Evolutionary conservation across 2,797 vertebrate species (phyloP), one percentile per base, ranked within the genome.

Genomic region (Acrocephalus scirpaceus): DNA sequence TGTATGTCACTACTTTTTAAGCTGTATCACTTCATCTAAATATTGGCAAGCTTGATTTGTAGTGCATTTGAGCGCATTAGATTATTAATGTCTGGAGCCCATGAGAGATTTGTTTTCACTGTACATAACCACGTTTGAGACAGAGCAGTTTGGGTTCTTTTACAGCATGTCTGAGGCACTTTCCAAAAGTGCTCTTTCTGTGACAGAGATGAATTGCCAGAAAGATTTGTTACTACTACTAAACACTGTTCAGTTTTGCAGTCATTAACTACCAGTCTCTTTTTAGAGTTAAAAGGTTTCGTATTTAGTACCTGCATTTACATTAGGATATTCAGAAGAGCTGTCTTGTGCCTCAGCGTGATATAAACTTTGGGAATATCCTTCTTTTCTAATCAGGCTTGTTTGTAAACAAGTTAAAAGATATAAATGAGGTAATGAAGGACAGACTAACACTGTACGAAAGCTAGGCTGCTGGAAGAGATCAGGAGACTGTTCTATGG

Each of bases 151-250:
- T 65, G 70, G n/a, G 57, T 26, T 30, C 15, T 78, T 69, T 42
- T 45, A 61, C n/a, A 79, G 58, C 9, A 22, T 62, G 19, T 50
- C 18, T 89, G 45, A 30, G 62, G 38, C 50, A 75, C 60, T 90
- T 74, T 48, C 44, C 83, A 94, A 92, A 94, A 80, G 57, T 32
- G 11, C 14, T 70, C 50, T 34, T 87, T 51, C 62, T 80, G 60
- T 47, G 78, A 69, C 75, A 95, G 76, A 82, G 67, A 86, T 29
- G 18, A 93, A 93, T 36, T 88, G 50, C 64, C 71, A 92, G 76
- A 69, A 56, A 64, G 61, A 86, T 87, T 72, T 91, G 77, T 86
- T 74, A 70, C 57, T 42, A 36, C 65, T 86, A 32, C 40, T 76
- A 85, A 88, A 90, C 29, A 61, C 27, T 54, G 53, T 73, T 81